Conservation (phyloP, 2,888 invertebrate species). For the Scelioninae gen. 2 region DNA sequence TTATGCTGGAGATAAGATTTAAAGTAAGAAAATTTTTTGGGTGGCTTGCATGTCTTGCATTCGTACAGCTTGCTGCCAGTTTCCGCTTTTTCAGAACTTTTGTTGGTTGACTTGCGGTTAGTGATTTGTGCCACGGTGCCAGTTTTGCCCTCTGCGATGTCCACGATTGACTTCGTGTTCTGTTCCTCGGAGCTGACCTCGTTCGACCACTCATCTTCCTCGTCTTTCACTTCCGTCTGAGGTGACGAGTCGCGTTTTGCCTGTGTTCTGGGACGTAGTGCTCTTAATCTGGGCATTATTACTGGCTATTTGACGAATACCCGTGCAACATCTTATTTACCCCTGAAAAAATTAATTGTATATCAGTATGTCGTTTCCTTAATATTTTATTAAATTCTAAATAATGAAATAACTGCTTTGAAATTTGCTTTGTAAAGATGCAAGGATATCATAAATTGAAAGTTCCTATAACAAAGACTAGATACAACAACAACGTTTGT, state of each 20-base stretch:
- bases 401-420: too few species aligned
- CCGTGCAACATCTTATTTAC: slow-evolving; percentile 32
- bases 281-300: slow-evolving; percentile 65
- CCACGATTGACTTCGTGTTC: slow-evolving; percentile 46
- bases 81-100: slow-evolving; percentile 74
- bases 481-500: too few species aligned
- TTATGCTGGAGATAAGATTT: slow-evolving; percentile 70
- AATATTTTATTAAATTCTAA: too few species aligned
- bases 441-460: too few species aligned
- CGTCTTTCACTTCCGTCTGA: slow-evolving; percentile 62
- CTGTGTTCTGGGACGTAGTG: slow-evolving; percentile 66
- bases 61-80: slow-evolving; percentile 68
- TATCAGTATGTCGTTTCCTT: not conserved
- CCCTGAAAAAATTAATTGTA: slow-evolving; percentile 2
- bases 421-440: too few species aligned
- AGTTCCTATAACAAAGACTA: too few species aligned
- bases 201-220: slow-evolving; percentile 51
- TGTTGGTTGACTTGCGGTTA: slow-evolving; percentile 75
- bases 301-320: not conserved
- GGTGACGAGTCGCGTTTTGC: slow-evolving; percentile 56
- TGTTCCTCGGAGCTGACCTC: slow-evolving; percentile 48
- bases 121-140: slow-evolving; percentile 46
- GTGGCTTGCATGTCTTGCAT: slow-evolving; percentile 72
- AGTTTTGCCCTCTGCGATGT: slow-evolving; percentile 44
- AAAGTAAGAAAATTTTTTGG: slow-evolving; percentile 63